Evolutionary conservation across 2,113 vertebrate species (phyloP), one percentile per base, ranked within the genome.

Genomic region (Tyrannus savana): DNA sequence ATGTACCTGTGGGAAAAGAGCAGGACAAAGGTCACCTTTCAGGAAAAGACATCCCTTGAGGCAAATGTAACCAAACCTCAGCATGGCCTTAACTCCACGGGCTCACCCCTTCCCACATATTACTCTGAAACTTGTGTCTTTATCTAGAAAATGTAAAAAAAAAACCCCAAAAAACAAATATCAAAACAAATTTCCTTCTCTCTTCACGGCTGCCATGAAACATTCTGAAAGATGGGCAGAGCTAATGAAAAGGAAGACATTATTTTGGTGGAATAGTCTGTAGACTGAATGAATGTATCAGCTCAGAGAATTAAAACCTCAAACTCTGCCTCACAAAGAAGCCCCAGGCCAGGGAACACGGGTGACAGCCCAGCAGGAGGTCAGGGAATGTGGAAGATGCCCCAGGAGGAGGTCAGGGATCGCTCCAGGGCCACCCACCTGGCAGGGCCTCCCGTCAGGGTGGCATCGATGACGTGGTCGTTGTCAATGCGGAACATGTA

Each of bases 401-500:
- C 55, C 53, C 58, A 12, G 71, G 6, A 33, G 2, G 25, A n/a
- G 37, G 31, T 7, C 12, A 9, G n/a, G 14, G 33, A 3, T 27
- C 50, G 7, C 58, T 3, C 11, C 66, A 62, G 68, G 59, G 49
- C 46, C 60, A 95, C 98, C 79, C 96, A 99, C 99, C 99, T 99
- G 8, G 99, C 99, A 62, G 99, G 99, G 81, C 99, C 99, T 95
- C 99, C 99, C 0, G 99, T 99, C 91, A 99, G 98, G 10, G 99
- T 99, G 7, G 99, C 99, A 0, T 99, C 99, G 12, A 99, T 99
- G 95, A 99, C 99, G 8, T 98, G 99, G 96, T 99, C 99, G 2
- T 98, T 99, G 95, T 99, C 99, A 25, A 99, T 99, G 89, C 99
- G 99, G 97, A 99, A 99, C 99, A 99, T 99, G 98, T 99, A 99